Evolutionary conservation across 2,888 invertebrate genomes (phyloP), one percentile per base, ranked within the genome.

Genomic region (Chymomyza fuscimana): DNA sequence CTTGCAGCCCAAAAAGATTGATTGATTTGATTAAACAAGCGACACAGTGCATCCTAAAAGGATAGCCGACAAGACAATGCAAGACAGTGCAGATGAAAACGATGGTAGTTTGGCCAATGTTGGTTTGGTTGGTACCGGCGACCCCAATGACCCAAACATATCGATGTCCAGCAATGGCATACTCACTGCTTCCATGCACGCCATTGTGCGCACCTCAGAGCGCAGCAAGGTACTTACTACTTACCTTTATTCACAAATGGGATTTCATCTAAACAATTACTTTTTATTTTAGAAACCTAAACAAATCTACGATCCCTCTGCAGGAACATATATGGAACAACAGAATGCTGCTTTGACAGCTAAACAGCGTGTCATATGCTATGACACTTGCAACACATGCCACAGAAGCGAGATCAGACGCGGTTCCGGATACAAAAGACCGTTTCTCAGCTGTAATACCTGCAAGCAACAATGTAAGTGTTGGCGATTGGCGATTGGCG

Each of bases 241-340:
- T n/a, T n/a, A n/a, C n/a, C n/a, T n/a, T 5, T 0, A 36, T 1
- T 4, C n/a, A 4, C 12, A 25, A 3, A 4, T 4, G 2, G 4
- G 25, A 25, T 12, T n/a, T 22, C 2, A 25, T 12, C 1, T 51
- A 7, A 46, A 2, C 6, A 29, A 10, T 4, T 10, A 0, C 29
- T 40, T 50, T 67, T 16, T 54, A 56, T 62, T 63, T 58, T 70
- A 95, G 94, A 94, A 96, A 93, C 96, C 96, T n/a, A n/a, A n/a
- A n/a, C n/a, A n/a, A n/a, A n/a, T n/a, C n/a, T n/a, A n/a, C n/a
- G n/a, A n/a, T n/a, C n/a, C n/a, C n/a, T n/a, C n/a, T n/a, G n/a
- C n/a, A n/a, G n/a, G n/a, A n/a, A n/a, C n/a, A n/a, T n/a, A n/a
- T n/a, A n/a, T n/a, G n/a, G n/a, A n/a, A n/a, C n/a, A n/a, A n/a